Evolutionary conservation across 2,888 invertebrate species (phyloP).

Genomic region (Sussaba pulchella): DNA sequence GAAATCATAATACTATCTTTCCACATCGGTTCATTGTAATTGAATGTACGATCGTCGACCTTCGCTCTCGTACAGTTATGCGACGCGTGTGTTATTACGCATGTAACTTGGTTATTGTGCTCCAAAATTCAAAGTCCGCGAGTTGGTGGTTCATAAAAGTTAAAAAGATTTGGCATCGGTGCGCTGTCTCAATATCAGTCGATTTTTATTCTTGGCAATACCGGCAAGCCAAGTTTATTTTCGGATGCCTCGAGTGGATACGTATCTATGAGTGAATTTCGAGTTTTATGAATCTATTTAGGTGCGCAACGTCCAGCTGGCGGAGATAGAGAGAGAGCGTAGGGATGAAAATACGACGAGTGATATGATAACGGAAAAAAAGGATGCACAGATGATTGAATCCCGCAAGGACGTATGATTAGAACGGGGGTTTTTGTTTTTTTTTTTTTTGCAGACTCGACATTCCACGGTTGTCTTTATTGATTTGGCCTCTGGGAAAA

Average conservation of each 20-base stretch:
- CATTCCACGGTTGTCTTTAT: conserved; percentile 8
- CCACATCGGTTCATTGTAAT: conserved; percentile 54
- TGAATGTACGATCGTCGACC: conserved; percentile 42
- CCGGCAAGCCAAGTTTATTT: too few relatives aligned
- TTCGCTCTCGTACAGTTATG: not conserved
- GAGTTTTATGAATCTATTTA: too few relatives aligned
- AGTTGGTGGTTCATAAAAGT: too few relatives aligned
- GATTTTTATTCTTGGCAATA: too few relatives aligned
- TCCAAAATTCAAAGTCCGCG: not conserved
- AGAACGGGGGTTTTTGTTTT: not conserved
- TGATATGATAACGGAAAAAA: not conserved
- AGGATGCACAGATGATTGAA: conserved; percentile 51
- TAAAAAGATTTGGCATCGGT: too few relatives aligned
- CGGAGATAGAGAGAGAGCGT: too few relatives aligned
- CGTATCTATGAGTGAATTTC: too few relatives aligned
- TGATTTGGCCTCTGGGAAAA: conserved; percentile 40
- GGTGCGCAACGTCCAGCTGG: too few relatives aligned
- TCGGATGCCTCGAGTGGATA: too few relatives aligned
- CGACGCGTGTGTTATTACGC: too few relatives aligned
- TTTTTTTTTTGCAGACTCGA: not conserved
- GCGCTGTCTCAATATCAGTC: too few relatives aligned
- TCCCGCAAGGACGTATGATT: conserved; percentile 52
- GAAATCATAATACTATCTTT: conserved; percentile 47
- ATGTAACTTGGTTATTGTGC: not conserved
- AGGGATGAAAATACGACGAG: not conserved